A percentile compares a stretch with the other conserved stretches of the same genome.
Evolutionary conservation across 2,113 vertebrate genomes (phyloP).

Genomic region (Zosterops japonicus): DNA sequence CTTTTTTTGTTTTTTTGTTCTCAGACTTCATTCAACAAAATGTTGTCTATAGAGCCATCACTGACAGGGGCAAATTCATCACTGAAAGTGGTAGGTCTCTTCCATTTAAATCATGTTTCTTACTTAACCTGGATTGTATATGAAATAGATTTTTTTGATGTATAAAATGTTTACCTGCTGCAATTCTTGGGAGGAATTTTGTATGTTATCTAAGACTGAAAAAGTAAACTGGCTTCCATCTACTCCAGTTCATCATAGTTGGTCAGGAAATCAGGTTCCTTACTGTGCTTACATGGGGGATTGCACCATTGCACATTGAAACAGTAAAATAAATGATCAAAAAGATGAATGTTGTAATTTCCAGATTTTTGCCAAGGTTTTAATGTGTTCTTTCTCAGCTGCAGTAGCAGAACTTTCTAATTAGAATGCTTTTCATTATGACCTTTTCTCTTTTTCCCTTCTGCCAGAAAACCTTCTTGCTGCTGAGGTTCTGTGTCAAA

Average conservation of each 20-base stretch:
- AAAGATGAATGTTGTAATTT: neutral
- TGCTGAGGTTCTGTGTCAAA: constrained; percentile 60
- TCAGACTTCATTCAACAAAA: constrained; percentile 55
- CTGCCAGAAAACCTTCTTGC: constrained; percentile 41
- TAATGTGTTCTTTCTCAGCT: neutral
- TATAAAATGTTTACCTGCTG: neutral
- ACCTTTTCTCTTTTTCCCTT: neutral
- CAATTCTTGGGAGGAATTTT: neutral
- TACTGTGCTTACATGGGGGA: neutral
- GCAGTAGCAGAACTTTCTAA: neutral
- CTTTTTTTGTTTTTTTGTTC: neutral
- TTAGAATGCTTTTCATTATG: neutral
- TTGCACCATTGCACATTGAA: neutral
- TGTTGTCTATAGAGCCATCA: constrained; percentile 36
- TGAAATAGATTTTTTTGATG: neutral
- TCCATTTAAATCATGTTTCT: neutral
- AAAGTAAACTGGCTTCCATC: neutral
- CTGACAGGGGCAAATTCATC: constrained; percentile 28
- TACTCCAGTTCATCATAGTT: neutral
- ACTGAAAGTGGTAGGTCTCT: constrained; percentile 54
- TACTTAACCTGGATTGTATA: neutral
- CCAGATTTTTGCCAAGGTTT: neutral
- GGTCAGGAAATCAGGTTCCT: neutral
- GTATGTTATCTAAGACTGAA: neutral
- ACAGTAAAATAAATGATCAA: neutral